Evolutionary conservation across 2,113 vertebrate species (phyloP).

Genomic region (Tetrax tetrax): DNA sequence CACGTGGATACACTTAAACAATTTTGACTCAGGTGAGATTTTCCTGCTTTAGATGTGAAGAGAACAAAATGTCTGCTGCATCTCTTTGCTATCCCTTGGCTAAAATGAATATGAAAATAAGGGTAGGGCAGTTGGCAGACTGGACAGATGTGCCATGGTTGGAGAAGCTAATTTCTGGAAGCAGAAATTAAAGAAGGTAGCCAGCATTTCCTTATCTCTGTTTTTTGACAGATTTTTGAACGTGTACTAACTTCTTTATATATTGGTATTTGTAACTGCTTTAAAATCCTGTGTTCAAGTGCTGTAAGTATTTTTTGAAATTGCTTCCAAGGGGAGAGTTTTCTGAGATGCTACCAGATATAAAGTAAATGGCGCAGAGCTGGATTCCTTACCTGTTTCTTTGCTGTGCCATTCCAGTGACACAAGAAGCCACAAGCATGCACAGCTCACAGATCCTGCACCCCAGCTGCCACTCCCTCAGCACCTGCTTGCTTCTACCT

Average conservation of each 20-base stretch:
- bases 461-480: background rate
- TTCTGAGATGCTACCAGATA: background rate
- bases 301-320: background rate
- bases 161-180: background rate
- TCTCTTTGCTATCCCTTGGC: background rate
- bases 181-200: background rate
- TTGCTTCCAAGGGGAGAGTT: background rate
- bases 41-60: background rate
- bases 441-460: background rate
- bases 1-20: background rate
- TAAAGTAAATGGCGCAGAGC: background rate
- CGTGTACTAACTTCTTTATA: background rate
- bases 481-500: background rate
- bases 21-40: background rate
- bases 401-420: background rate
- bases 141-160: background rate
- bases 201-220: background rate
- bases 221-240: background rate
- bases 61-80: background rate
- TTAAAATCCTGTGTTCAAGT: background rate
- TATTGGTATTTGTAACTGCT: background rate
- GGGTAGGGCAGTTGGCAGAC: background rate
- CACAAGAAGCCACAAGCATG: conserved; percentile 26
- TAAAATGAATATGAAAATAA: background rate
- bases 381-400: background rate